phyloP scores from a whole-genome alignment of 2,888 invertebrate genomes.

The Drosophila incognita region DNA sequence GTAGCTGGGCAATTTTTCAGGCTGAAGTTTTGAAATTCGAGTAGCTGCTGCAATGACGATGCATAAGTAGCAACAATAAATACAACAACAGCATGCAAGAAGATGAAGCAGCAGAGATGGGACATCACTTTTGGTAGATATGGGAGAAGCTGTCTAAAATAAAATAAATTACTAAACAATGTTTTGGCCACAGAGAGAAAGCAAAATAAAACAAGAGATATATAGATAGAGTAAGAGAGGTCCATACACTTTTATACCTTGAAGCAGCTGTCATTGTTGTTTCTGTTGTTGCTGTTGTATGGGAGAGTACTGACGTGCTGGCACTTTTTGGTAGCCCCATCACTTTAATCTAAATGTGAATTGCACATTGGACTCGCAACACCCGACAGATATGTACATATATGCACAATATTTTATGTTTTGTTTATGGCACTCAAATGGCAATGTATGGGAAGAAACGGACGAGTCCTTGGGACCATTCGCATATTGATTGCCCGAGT shows the following conservation, averaged over 20 bases:
- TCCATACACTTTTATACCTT: constrained; percentile 41
- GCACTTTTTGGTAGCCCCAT: constrained; percentile 61
- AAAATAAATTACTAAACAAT: constrained; percentile 81
- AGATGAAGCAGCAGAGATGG: constrained; percentile 28
- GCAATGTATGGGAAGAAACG: constrained; percentile 26
- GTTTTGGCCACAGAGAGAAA: constrained; percentile 45
- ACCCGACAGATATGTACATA: constrained; percentile 26
- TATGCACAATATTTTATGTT: constrained; percentile 58
- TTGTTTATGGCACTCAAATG: constrained; percentile 73
- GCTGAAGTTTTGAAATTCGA: constrained; percentile 36
- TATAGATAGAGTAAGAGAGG: constrained; percentile 12
- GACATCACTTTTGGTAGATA: constrained; percentile 46
- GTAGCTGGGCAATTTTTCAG: constrained; percentile 72
- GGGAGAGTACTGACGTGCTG: constrained; percentile 60
- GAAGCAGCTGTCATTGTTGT: constrained; percentile 47
- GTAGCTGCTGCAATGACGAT: constrained; percentile 68
- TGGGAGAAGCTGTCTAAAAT: constrained; percentile 74
- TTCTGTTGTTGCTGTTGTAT: constrained; percentile 8
- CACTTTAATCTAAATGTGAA: constrained; percentile 76
- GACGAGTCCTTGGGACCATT: constrained; percentile 18
- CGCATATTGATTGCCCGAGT: constrained; percentile 63
- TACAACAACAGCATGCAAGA: constrained; percentile 28
- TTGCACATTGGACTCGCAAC: constrained; percentile 44
- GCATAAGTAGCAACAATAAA: constrained; percentile 73
- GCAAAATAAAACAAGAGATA: background rate